These are phyloP conservation scores for Chelon auratus DNA, from an alignment of 2,797 vertebrate genomes.

Conservation along the genomic window DNA sequence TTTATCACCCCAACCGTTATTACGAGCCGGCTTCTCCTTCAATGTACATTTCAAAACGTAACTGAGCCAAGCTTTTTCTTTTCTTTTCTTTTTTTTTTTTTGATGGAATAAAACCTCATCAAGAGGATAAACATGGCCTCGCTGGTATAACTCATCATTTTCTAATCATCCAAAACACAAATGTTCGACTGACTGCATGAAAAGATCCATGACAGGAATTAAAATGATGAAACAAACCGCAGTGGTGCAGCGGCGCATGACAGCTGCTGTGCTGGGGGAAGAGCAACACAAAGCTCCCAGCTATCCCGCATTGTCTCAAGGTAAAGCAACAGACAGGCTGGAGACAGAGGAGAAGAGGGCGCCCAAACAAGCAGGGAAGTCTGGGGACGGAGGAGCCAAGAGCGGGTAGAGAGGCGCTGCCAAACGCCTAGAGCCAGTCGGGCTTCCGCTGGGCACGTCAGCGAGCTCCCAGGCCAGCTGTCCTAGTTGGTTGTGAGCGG, in stretches of 20 bases:
- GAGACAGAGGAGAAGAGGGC: slow-evolving; percentile 49
- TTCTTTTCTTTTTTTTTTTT: too few species aligned
- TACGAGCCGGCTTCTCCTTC: slow-evolving; percentile 44
- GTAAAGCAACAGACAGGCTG: slow-evolving; percentile 65
- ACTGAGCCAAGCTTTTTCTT: slow-evolving; percentile 47
- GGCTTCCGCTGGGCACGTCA: slow-evolving; percentile 64
- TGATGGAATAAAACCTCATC: slow-evolving; percentile 67
- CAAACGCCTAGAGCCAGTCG: slow-evolving; percentile 68
- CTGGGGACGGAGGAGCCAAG: slow-evolving; percentile 66
- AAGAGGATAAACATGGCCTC: slow-evolving; percentile 63
- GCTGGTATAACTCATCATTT: slow-evolving; percentile 60
- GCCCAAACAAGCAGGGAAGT: slow-evolving; percentile 65
- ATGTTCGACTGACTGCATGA: slow-evolving; percentile 60
- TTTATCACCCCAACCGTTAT: slow-evolving; percentile 67
- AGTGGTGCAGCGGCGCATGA: slow-evolving; percentile 48
- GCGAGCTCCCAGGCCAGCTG: slow-evolving; percentile 75
- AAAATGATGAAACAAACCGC: slow-evolving; percentile 61
- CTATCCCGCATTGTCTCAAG: slow-evolving; percentile 63
- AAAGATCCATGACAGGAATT: slow-evolving; percentile 64
- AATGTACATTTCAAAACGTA: slow-evolving; percentile 53
- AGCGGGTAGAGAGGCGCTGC: slow-evolving; percentile 47
- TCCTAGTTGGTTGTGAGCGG: slow-evolving; percentile 68
- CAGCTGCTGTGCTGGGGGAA: slow-evolving; percentile 63
- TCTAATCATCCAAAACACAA: slow-evolving; percentile 69
- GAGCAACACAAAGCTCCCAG: slow-evolving; percentile 55